phyloP scores from a whole-genome alignment of 2,888 invertebrate species.

The Agrochola macilenta region DNA sequence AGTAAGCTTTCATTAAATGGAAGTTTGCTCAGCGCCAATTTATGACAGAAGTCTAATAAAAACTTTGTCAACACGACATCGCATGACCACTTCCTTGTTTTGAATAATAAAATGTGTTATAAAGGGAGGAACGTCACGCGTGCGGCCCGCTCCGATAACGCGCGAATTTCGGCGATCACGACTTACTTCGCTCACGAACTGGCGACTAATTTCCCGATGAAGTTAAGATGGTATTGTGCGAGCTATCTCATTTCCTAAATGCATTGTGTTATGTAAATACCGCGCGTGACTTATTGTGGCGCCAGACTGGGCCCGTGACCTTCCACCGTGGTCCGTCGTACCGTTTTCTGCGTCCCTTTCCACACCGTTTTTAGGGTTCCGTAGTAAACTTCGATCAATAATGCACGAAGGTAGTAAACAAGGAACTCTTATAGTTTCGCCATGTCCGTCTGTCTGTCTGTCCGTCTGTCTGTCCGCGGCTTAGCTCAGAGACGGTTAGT shows the following conservation, averaged over 20 bases:
- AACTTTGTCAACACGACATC: conserved; percentile 67
- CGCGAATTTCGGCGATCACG: conserved; percentile 49
- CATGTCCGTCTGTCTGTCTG: no score
- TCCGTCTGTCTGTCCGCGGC: no score
- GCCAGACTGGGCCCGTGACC: conserved; percentile 63
- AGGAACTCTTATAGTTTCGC: no score
- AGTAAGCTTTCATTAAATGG: conserved; percentile 59
- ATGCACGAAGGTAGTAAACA: no score
- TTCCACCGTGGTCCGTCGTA: conserved; percentile 47
- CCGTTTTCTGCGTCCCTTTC: conserved; percentile 60
- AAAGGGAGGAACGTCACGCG: conserved; percentile 31
- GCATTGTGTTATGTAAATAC: conserved; percentile 74
- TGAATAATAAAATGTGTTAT: conserved; percentile 60
- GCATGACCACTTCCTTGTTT: conserved; percentile 64
- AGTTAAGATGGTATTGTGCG: conserved; percentile 69
- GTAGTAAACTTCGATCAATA: no score
- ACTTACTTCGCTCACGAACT: conserved; percentile 40
- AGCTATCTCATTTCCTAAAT: conserved; percentile 77
- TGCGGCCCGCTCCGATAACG: conserved; percentile 49
- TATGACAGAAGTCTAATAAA: conserved; percentile 69
- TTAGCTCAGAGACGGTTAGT: no score
- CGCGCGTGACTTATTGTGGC: conserved; percentile 73
- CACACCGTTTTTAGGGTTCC: no score
- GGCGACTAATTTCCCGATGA: conserved; percentile 66
- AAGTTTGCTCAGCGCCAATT: conserved; percentile 58